Conservation (phyloP, 2,113 vertebrate genomes). For the Grallaria varia region DNA sequence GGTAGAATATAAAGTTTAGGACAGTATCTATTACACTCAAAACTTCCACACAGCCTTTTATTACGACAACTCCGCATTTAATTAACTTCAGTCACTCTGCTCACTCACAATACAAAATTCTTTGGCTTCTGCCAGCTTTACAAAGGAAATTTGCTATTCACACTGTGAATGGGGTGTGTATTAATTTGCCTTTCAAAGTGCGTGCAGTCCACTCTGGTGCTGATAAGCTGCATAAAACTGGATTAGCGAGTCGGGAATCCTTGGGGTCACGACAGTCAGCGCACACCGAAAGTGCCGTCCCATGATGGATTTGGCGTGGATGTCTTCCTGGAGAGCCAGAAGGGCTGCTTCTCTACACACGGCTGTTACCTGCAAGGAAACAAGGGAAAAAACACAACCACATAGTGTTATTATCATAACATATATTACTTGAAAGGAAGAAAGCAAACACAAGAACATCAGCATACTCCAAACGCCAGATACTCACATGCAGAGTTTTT, state of each 20-base stretch:
- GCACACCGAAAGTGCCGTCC: constrained; percentile 83
- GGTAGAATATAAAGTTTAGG: not conserved
- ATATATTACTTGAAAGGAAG: not conserved
- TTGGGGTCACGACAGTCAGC: constrained; percentile 81
- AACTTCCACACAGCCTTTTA: constrained; percentile 8
- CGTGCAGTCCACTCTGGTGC: constrained; percentile 76
- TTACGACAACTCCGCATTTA: not conserved
- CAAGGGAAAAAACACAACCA: not conserved
- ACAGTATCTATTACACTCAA: not conserved
- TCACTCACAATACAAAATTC: not conserved
- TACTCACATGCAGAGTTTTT: not conserved
- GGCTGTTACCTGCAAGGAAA: constrained; percentile 85
- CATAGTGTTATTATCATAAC: not conserved
- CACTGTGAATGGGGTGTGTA: not conserved
- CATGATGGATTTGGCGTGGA: constrained; percentile 75
- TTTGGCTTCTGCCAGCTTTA: constrained; percentile 25
- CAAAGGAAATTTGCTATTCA: constrained; percentile 20
- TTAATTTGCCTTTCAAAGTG: constrained; percentile 69
- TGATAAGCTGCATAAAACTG: constrained; percentile 87
- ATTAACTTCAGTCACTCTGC: not conserved
- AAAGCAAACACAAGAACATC: not conserved
- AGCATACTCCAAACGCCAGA: not conserved
- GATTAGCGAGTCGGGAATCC: constrained; percentile 87
- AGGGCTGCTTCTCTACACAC: constrained; percentile 94
- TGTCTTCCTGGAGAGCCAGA: constrained; percentile 91